A percentile compares a stretch with the other conserved stretches of the same genome.
phyloP scores from a whole-genome alignment of 2,113 vertebrate genomes.

The Peromyscus polionotus region DNA sequence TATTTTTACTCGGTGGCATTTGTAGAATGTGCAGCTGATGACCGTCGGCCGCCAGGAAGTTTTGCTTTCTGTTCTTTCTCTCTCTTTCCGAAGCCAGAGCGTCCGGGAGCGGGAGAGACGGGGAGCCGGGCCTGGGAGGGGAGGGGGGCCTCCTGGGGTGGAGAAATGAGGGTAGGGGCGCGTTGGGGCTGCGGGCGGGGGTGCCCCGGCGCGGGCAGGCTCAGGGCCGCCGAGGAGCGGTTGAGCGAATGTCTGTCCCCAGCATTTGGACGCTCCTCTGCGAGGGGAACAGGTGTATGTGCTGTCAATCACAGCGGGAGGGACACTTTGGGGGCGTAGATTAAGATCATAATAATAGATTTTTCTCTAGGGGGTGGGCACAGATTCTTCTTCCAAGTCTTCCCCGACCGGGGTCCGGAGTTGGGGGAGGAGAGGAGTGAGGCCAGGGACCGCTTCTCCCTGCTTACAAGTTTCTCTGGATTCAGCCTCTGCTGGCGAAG shows the following conservation, averaged over 20 bases:
- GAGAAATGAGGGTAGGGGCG: conserved; percentile 51
- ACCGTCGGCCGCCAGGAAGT: conserved; percentile 86
- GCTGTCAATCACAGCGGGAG: conserved; percentile 86
- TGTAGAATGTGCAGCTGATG: conserved; percentile 89
- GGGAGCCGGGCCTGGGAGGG: conserved; percentile 46
- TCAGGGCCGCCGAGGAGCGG: conserved; percentile 72
- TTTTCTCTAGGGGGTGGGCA: conserved; percentile 78
- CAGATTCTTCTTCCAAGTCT: conserved; percentile 65
- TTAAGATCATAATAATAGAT: conserved; percentile 76
- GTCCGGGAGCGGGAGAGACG: conserved; percentile 47
- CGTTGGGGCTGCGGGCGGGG: not conserved
- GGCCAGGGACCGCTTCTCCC: conserved; percentile 12
- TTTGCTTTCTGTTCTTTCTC: conserved; percentile 83
- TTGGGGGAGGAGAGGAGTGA: conserved; percentile 57
- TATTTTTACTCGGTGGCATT: conserved; percentile 89
- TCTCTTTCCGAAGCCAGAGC: conserved; percentile 72
- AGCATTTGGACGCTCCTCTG: conserved; percentile 74
- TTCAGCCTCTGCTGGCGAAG: conserved; percentile 38
- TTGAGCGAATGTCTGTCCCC: conserved; percentile 79
- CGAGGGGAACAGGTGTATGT: conserved; percentile 89
- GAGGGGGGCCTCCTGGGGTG: conserved; percentile 32
- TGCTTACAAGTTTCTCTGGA: conserved; percentile 63
- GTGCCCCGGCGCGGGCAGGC: not conserved
- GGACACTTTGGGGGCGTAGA: conserved; percentile 81
- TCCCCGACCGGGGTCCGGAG: conserved; percentile 65